phyloP scores from a whole-genome alignment of 2,888 invertebrate species.

The Sarcophaga carnaria region DNA sequence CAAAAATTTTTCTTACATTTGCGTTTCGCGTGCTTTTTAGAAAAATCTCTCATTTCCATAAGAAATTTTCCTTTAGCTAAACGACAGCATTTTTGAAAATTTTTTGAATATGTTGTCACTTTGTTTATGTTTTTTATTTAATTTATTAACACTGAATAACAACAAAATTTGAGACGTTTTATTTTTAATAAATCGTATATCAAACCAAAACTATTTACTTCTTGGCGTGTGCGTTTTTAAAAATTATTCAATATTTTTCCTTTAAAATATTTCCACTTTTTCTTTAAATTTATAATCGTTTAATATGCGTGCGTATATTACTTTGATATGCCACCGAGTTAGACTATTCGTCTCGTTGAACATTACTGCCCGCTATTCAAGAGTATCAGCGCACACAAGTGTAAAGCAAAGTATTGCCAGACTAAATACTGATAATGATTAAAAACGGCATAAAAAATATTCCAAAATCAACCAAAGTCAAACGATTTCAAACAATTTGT shows the following conservation, averaged over 20 bases:
- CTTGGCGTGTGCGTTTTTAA: background rate
- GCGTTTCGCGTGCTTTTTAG: too few relatives aligned
- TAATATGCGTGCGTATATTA: slow-evolving; percentile 49
- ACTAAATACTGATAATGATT: background rate
- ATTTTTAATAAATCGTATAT: background rate
- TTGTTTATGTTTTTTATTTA: too few relatives aligned
- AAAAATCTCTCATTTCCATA: too few relatives aligned
- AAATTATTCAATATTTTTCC: slow-evolving; percentile 2
- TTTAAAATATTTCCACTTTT: background rate
- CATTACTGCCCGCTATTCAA: slow-evolving; percentile 2
- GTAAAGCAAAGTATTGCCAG: slow-evolving; percentile 23
- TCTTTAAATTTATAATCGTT: slow-evolving; percentile 1
- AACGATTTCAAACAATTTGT: too few relatives aligned
- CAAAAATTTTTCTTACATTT: too few relatives aligned
- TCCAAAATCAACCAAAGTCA: too few relatives aligned
- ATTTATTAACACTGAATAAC: too few relatives aligned
- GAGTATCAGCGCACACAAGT: slow-evolving; percentile 10
- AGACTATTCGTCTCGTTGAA: slow-evolving; percentile 52
- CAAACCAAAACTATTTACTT: background rate
- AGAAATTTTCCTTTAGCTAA: too few relatives aligned
- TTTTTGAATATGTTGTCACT: too few relatives aligned
- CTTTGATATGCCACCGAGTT: slow-evolving; percentile 50
- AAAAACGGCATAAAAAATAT: too few relatives aligned
- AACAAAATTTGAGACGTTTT: background rate
- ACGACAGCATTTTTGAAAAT: too few relatives aligned